phyloP scores from a whole-genome alignment of 2,888 invertebrate species.

The Lepeophtheirus nordmannii region DNA sequence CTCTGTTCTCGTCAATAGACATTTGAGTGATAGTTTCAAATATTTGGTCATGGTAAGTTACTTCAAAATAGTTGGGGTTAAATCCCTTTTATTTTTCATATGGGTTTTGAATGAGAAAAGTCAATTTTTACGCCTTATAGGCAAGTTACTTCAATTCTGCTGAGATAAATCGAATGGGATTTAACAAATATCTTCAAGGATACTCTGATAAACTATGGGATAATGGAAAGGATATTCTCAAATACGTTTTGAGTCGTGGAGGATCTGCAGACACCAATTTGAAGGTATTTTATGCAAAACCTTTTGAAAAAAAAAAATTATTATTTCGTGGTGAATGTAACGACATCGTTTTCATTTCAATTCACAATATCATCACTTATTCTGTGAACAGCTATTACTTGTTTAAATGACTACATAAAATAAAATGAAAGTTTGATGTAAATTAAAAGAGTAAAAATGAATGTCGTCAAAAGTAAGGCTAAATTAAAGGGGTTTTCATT shows the following conservation, averaged over 20 bases:
- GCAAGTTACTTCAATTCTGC: neutral
- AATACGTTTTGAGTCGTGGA: constrained; percentile 15
- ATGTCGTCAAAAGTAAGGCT: too few relatives aligned
- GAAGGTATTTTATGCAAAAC: constrained; percentile 6
- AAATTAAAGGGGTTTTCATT: too few relatives aligned
- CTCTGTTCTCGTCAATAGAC: neutral
- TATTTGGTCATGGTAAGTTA: constrained; percentile 13
- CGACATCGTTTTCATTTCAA: neutral
- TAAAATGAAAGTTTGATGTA: too few relatives aligned
- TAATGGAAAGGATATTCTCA: constrained; percentile 8
- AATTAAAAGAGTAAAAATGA: too few relatives aligned
- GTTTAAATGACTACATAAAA: too few relatives aligned
- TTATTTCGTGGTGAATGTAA: neutral
- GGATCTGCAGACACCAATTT: neutral
- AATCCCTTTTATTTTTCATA: neutral
- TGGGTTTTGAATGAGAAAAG: too few relatives aligned
- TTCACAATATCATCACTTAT: neutral
- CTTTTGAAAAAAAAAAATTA: neutral
- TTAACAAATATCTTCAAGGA: neutral
- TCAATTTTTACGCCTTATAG: neutral
- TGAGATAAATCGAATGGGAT: neutral
- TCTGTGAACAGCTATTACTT: neutral
- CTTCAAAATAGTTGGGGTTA: neutral
- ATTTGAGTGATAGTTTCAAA: constrained; percentile 11
- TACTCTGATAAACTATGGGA: constrained; percentile 8